phyloP scores from a whole-genome alignment of 2,888 invertebrate species.

The Harpalus rufipes region DNA sequence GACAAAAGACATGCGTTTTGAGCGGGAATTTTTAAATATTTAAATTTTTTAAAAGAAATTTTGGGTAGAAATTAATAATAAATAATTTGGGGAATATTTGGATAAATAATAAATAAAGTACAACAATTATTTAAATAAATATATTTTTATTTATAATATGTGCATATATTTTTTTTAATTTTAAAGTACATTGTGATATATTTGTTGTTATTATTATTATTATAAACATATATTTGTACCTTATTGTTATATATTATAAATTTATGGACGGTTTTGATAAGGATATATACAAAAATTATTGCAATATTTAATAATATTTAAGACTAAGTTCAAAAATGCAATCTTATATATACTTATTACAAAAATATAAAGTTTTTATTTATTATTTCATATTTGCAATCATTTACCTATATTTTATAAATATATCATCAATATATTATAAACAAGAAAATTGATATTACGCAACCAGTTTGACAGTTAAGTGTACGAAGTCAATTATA shows the following conservation, averaged over 20 bases:
- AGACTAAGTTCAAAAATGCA: too few relatives aligned
- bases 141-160: background rate
- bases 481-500: too few relatives aligned
- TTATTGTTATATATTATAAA: background rate
- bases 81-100: background rate
- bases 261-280: slow-evolving; percentile 10
- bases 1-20: background rate
- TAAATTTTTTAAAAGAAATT: background rate
- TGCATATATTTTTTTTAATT: background rate
- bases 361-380: background rate
- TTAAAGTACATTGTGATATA: background rate
- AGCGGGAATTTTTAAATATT: background rate
- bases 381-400: background rate
- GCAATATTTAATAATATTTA: too few relatives aligned
- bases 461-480: too few relatives aligned
- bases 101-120: too few relatives aligned
- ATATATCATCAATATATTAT: slow-evolving; percentile 2
- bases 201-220: background rate
- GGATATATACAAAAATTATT: background rate
- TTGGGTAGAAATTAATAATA: background rate
- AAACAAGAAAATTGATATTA: background rate
- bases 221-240: background rate
- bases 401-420: background rate
- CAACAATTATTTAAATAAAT: background rate
- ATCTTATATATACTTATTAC: background rate